These are phyloP conservation scores for Hirundichthys speculiger DNA, from an alignment of 2,113 vertebrate species.

Conservation along the genomic window DNA sequence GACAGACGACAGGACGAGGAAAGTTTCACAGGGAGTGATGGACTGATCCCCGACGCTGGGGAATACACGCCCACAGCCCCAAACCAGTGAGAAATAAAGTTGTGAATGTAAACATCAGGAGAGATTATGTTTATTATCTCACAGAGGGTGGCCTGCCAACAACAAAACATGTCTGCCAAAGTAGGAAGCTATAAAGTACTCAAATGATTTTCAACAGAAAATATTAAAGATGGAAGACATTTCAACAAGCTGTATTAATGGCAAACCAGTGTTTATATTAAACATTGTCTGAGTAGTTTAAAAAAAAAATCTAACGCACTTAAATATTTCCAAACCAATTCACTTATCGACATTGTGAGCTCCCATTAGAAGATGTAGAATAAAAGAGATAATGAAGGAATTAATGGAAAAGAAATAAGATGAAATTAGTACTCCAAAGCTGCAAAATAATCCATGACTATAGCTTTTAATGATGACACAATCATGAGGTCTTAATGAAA, in stretches of 20 bases:
- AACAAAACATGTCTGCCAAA: neutral
- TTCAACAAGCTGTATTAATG: neutral
- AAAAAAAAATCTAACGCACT: too few relatives aligned
- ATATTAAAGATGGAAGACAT: neutral
- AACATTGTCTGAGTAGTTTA: too few relatives aligned
- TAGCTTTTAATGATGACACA: too few relatives aligned
- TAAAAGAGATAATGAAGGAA: too few relatives aligned
- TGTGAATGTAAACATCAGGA: conserved; percentile 27
- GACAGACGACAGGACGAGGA: conserved; percentile 64
- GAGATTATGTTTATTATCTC: conserved; percentile 6
- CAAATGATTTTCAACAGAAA: too few relatives aligned
- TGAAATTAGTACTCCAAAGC: too few relatives aligned
- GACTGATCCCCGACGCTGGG: conserved; percentile 27
- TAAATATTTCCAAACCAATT: too few relatives aligned
- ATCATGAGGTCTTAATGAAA: too few relatives aligned
- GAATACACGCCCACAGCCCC: conserved; percentile 52
- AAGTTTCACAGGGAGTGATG: conserved; percentile 63
- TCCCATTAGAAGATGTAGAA: too few relatives aligned
- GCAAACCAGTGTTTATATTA: neutral
- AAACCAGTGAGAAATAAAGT: conserved; percentile 22
- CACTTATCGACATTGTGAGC: too few relatives aligned
- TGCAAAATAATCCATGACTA: too few relatives aligned
- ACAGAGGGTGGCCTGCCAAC: neutral
- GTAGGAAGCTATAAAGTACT: neutral
- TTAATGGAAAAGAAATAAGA: too few relatives aligned